Base-by-base conservation (phyloP, 2,797 vertebrate species). In the Mus spretus region DNA sequence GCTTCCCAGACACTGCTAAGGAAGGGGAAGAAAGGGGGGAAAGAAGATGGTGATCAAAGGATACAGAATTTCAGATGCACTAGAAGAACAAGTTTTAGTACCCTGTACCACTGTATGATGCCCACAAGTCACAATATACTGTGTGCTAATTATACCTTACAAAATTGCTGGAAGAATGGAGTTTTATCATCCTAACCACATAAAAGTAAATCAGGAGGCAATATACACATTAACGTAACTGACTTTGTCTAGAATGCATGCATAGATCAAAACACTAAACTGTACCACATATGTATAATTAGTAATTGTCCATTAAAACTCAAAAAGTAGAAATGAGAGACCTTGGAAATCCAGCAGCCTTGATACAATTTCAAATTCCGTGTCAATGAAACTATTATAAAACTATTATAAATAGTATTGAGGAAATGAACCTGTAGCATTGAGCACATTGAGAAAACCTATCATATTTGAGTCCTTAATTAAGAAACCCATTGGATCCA, bases 331-430 rank as follows among this genome's bases (percentile, higher is more conserved):
- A 44, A 94, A 96, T 6, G 37, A 75, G 61, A 92, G 44, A 44
- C 11, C 57, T 90, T 83, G 86, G 40, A 90, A 34, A 81, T 65
- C 75, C 77, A 88, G 47, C 22, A 53, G 3, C 17, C 22, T 65
- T 74, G 79, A 65, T 78, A 17, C 12, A 90, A 72, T 65, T 95
- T 92, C 31, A 85, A 89, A 61, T 67, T 6, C 89, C 75, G 26
- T 87, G 2, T 72, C 84, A 88, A 91, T 40, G 26, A 93, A 91
- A 75, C n/a, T 89, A 26, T 91, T 70, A 74, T 31, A 63, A 94
- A 95, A 94, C 44, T n/a, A n/a, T n/a, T n/a, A 74, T n/a, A 92
- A 91, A 74, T 28, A n/a, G 80, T 57, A 50, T 9, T 65, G 75
- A 89, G 22, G 86, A 95, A 93, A 89, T 24, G 78, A 87, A 75